phyloP scores from a whole-genome alignment of 2,113 vertebrate species.

The Tilapia sparmanii region DNA sequence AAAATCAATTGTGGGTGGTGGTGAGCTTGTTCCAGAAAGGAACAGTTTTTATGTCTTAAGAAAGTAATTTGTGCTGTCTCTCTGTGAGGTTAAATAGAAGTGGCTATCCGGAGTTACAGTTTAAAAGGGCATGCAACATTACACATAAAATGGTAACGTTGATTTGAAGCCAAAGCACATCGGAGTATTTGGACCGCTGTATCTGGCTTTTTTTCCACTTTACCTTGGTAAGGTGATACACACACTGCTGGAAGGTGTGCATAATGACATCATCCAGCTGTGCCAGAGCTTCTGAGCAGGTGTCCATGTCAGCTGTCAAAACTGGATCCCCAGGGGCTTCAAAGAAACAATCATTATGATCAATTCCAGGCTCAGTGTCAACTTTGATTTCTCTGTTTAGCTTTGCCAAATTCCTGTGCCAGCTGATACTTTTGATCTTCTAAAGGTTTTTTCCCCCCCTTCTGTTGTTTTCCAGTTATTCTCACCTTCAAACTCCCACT shows the following conservation, averaged over 20 bases:
- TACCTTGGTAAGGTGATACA: slow-evolving; percentile 93
- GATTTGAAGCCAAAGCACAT: background rate
- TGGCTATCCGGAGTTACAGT: background rate
- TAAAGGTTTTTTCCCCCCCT: background rate
- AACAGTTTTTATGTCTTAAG: background rate
- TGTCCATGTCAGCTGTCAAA: slow-evolving; percentile 84
- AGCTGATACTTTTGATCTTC: background rate
- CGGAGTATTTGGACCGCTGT: background rate
- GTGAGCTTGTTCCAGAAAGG: background rate
- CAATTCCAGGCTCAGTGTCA: background rate
- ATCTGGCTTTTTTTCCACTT: background rate
- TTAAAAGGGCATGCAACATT: background rate
- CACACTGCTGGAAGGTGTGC: slow-evolving; percentile 93
- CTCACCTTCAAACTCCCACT: slow-evolving; percentile 89
- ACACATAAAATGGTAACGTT: background rate
- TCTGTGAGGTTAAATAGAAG: background rate
- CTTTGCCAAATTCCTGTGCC: background rate
- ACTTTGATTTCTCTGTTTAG: background rate
- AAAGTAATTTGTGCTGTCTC: background rate
- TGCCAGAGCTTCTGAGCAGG: slow-evolving; percentile 86
- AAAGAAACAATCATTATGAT: background rate
- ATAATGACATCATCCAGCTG: slow-evolving; percentile 91
- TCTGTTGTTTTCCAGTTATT: background rate
- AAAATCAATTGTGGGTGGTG: background rate
- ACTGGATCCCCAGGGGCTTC: slow-evolving; percentile 74